Conservation (phyloP, 2,888 invertebrate species). For the Trimorus sp. region DNA sequence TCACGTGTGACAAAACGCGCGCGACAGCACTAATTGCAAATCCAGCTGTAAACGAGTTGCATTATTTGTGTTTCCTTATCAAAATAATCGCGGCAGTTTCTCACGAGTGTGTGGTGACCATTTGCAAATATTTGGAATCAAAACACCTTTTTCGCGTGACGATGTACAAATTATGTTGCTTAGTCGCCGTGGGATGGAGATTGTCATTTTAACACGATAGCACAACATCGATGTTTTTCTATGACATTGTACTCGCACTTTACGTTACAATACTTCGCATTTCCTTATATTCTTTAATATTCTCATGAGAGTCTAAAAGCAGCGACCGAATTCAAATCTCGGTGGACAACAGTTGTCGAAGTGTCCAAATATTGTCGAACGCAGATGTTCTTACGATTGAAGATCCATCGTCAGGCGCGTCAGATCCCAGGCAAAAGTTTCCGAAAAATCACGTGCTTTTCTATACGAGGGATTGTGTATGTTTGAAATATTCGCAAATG, state of each 20-base stretch:
- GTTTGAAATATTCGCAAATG: conserved; percentile 32
- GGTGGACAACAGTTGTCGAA: conserved; percentile 78
- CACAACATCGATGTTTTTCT: conserved; percentile 24
- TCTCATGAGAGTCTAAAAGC: conserved; percentile 69
- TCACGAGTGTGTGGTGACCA: no score
- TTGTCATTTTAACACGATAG: conserved; percentile 14
- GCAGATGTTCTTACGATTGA: conserved; percentile 75
- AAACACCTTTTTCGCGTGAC: no score
- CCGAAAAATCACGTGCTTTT: conserved; percentile 56
- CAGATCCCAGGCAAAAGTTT: conserved; percentile 56
- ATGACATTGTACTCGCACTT: conserved; percentile 38
- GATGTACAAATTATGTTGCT: background rate
- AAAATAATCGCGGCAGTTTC: no score
- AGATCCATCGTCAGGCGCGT: conserved; percentile 52
- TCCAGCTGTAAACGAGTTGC: no score
- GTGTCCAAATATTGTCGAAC: conserved; percentile 80
- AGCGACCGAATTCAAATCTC: conserved; percentile 77
- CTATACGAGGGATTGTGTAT: conserved; percentile 27
- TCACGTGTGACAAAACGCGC: background rate
- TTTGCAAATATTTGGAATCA: no score
- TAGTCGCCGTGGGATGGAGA: background rate
- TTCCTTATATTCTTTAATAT: conserved; percentile 76
- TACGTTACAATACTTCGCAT: conserved; percentile 73
- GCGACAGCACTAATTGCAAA: no score
- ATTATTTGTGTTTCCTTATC: no score